Percentiles rank a stretch among this genome's conserved stretches.
phyloP scores from a whole-genome alignment of 2,797 vertebrate genomes.

The Choloepus didactylus region DNA sequence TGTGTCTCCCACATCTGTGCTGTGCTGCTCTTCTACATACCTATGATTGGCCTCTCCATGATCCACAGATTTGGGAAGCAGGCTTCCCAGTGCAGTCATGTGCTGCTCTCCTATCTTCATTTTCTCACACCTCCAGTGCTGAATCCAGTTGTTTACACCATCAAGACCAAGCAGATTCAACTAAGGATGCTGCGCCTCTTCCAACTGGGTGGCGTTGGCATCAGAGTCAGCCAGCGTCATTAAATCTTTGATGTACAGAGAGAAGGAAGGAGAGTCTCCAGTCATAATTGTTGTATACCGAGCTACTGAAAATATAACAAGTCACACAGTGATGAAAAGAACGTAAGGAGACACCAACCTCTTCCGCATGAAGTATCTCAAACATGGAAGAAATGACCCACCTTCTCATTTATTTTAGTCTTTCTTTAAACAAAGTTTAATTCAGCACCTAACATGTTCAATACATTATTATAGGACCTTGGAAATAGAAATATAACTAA shows the following conservation, averaged over 20 bases:
- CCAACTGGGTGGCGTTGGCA: not conserved
- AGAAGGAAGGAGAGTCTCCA: not conserved
- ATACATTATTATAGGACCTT: not conserved
- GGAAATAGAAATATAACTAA: not conserved
- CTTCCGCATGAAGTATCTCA: not conserved
- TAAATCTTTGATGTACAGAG: not conserved
- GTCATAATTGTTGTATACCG: not conserved
- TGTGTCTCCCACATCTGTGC: slow-evolving; percentile 83
- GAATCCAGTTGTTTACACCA: slow-evolving; percentile 76
- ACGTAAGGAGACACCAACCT: not conserved
- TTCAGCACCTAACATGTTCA: not conserved
- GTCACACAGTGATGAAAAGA: not conserved
- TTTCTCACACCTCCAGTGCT: slow-evolving; percentile 77
- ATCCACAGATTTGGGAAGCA: slow-evolving; percentile 66
- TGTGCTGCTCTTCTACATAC: slow-evolving; percentile 85
- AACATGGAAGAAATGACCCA: not conserved
- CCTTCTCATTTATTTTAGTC: not conserved
- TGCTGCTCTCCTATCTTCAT: slow-evolving; percentile 75
- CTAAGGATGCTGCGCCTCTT: slow-evolving; percentile 47
- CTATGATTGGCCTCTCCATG: slow-evolving; percentile 75
- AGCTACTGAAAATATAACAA: not conserved
- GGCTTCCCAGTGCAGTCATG: not conserved
- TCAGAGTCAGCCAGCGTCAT: not conserved
- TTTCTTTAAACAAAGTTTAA: not conserved
- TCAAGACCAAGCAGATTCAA: slow-evolving; percentile 79